Evolutionary conservation across 2,888 invertebrate species (phyloP).

Genomic region (Eustalomyia histrio): DNA sequence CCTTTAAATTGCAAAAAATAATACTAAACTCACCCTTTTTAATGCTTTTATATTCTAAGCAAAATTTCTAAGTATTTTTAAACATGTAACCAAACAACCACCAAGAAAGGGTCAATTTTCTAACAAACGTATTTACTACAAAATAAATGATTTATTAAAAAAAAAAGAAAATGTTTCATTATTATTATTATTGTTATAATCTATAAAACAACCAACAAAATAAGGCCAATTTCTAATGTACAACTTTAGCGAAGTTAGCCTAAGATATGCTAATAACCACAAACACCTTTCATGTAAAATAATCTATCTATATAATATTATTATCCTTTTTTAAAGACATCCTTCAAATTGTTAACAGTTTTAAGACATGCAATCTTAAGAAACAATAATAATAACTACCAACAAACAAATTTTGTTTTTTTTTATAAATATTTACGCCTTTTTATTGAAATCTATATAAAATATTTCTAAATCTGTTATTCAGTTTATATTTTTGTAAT

Average conservation of each 20-base stretch:
- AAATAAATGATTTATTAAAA: constrained; percentile 15
- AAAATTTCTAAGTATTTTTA: constrained; percentile 42
- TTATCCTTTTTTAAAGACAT: constrained; percentile 1
- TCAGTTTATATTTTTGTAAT: constrained; percentile 20
- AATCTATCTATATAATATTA: constrained; percentile 1
- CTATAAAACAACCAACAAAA: neutral
- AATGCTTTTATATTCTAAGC: neutral
- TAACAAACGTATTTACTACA: neutral
- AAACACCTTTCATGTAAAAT: constrained; percentile 33
- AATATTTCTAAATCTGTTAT: constrained; percentile 47
- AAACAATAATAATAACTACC: constrained; percentile 59
- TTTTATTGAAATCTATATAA: constrained; percentile 65
- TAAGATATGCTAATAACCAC: constrained; percentile 48
- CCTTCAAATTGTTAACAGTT: constrained; percentile 17
- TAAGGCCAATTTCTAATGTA: neutral
- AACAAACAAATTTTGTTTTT: constrained; percentile 33
- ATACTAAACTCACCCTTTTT: constrained; percentile 8
- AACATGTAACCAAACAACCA: constrained; percentile 42
- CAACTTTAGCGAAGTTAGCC: neutral
- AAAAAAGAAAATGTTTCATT: neutral
- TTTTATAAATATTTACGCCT: constrained; percentile 63
- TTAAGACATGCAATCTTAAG: constrained; percentile 67
- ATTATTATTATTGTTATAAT: neutral
- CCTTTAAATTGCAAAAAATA: neutral
- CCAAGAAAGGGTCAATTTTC: constrained; percentile 29